A percentile compares a stretch with the other conserved stretches of the same genome.
Evolutionary conservation across 2,797 vertebrate genomes (phyloP).

Genomic region (Pygocentrus nattereri): DNA sequence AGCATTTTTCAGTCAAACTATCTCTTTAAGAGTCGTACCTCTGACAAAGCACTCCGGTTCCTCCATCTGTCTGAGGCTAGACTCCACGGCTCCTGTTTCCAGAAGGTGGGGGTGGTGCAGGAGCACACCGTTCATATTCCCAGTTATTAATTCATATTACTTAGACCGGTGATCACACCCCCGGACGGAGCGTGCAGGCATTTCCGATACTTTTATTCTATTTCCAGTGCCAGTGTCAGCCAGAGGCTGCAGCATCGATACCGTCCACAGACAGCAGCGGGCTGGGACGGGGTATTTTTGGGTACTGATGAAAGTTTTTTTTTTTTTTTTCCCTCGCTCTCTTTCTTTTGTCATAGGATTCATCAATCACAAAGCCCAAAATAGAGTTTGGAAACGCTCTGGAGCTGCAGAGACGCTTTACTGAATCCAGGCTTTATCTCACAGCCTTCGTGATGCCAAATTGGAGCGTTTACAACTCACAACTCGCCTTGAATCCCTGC

Average conservation of each 20-base stretch:
- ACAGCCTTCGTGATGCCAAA: background rate
- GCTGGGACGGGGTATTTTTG: background rate
- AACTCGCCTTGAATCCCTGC: background rate
- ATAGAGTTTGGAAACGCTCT: background rate
- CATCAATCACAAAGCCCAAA: background rate
- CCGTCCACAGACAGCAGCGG: background rate
- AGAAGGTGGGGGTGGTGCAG: slow-evolving; percentile 47
- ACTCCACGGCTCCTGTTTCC: slow-evolving; percentile 74
- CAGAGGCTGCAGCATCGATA: background rate
- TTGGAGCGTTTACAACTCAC: background rate
- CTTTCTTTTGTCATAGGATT: background rate
- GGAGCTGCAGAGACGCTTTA: background rate
- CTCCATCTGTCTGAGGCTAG: slow-evolving; percentile 71
- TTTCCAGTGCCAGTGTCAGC: slow-evolving; percentile 13
- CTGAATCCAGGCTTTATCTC: background rate
- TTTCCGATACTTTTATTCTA: slow-evolving; percentile 47
- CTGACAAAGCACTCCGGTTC: background rate
- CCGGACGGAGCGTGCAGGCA: slow-evolving; percentile 60
- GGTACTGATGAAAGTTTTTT: background rate
- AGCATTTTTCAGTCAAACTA: slow-evolving; percentile 28
- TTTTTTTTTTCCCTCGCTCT: background rate
- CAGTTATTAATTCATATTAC: slow-evolving; percentile 71
- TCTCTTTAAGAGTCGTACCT: too few relatives aligned
- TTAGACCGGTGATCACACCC: slow-evolving; percentile 56
- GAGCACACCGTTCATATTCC: slow-evolving; percentile 67